Evolutionary conservation across 37 sponge, comb jelly and placozoan genomes (phyloP).

Genomic region (Aplysina aerophoba): DNA sequence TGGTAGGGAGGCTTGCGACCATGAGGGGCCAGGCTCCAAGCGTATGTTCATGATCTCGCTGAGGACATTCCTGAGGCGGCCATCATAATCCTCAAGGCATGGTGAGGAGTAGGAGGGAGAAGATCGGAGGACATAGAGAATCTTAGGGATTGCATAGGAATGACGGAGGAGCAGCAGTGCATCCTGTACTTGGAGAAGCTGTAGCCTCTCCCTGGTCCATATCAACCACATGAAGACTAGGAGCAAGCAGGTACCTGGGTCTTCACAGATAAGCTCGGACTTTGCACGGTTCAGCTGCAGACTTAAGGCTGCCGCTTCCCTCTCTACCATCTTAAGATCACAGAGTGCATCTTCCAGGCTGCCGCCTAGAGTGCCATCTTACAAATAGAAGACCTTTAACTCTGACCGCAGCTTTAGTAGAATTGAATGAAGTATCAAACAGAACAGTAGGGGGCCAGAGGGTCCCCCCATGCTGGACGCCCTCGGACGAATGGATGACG

Average conservation of each 20-base stretch:
- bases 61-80: constrained; percentile 19
- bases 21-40: constrained; percentile 34
- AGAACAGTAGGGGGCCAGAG: too few relatives aligned
- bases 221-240: background rate
- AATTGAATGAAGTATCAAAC: constrained; percentile 21
- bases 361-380: constrained; percentile 44
- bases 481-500: constrained; percentile 44
- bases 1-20: constrained; percentile 52
- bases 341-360: background rate
- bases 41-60: constrained; percentile 25
- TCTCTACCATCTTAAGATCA: constrained; percentile 19
- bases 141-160: constrained; percentile 53
- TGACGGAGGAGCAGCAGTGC: constrained; percentile 40
- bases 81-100: constrained; percentile 13
- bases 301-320: constrained; percentile 30
- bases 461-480: constrained; percentile 41
- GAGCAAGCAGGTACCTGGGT: background rate
- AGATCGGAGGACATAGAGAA: constrained; percentile 44
- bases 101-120: constrained; percentile 36
- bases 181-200: constrained; percentile 30
- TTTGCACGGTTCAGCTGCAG: constrained; percentile 29
- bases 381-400: constrained; percentile 37
- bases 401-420: constrained; percentile 31
- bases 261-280: constrained; percentile 35
- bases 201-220: constrained; percentile 13